These are phyloP conservation scores for Dysidea cf. avara DNA, from an alignment of 37 sponge, comb jelly and placozoan species.

Conservation along the genomic window DNA sequence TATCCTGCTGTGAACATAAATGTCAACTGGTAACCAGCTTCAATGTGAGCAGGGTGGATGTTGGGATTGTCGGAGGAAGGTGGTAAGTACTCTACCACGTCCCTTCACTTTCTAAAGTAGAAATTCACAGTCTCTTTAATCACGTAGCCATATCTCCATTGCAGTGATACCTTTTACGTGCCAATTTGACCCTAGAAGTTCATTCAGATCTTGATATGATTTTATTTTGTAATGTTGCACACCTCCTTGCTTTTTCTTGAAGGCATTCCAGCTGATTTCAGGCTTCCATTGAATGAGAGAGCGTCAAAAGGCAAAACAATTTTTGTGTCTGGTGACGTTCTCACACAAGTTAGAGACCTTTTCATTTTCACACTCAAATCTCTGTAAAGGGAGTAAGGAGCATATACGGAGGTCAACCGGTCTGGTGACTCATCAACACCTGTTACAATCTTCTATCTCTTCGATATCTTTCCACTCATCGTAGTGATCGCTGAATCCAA, in stretches of 20 bases:
- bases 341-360: slow-evolving; percentile 3
- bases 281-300: slow-evolving; percentile 20
- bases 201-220: neutral
- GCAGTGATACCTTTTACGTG: neutral
- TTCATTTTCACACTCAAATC: slow-evolving; percentile 16
- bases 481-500: neutral
- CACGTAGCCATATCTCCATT: slow-evolving; percentile 15
- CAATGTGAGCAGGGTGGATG: neutral
- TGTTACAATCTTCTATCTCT: neutral
- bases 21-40: neutral
- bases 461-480: slow-evolving; percentile 6
- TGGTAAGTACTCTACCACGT: neutral
- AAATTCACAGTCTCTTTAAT: neutral
- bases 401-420: too few species aligned
- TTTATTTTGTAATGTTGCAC: slow-evolving; percentile 5
- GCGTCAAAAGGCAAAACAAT: slow-evolving; percentile 26
- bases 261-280: slow-evolving; percentile 1
- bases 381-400: slow-evolving; percentile 12
- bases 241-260: neutral
- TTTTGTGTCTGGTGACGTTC: slow-evolving; percentile 11
- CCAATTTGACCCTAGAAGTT: neutral
- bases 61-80: too few species aligned
- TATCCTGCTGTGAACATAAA: slow-evolving; percentile 17
- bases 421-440: too few species aligned
- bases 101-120: neutral